Evolutionary conservation across 1,140 invertebrate genomes (phyloP).

Genomic region (Caerostris darwini): DNA sequence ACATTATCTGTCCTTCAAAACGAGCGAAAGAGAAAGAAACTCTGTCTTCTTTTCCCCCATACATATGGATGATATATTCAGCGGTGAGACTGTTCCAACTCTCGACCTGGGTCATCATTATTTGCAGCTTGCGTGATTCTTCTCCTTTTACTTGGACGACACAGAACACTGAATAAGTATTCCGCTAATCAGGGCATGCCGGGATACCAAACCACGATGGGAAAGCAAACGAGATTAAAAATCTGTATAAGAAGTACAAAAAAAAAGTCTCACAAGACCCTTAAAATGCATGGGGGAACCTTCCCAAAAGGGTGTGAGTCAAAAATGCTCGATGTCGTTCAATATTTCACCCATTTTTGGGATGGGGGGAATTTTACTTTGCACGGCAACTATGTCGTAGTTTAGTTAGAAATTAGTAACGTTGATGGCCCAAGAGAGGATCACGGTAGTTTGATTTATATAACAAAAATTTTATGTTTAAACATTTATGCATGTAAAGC

Average conservation of each 20-base stretch:
- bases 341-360: background rate
- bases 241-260: background rate
- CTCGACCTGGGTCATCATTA: background rate
- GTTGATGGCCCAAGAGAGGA: background rate
- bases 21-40: background rate
- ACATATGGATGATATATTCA: constrained; percentile 65
- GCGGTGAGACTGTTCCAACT: constrained; percentile 31
- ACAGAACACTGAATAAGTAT: constrained; percentile 40
- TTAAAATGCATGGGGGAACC: background rate
- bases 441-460: background rate
- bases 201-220: background rate
- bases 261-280: background rate
- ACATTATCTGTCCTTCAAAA: constrained; percentile 27
- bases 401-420: background rate
- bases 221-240: constrained; percentile 13
- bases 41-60: background rate
- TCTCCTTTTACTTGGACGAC: constrained; percentile 37
- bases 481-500: background rate
- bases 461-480: background rate
- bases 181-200: constrained; percentile 5
- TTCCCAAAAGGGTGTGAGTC: background rate
- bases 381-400: background rate
- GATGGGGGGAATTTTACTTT: background rate
- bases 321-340: background rate
- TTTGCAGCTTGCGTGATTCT: background rate